Evolutionary conservation across 2,797 vertebrate genomes (phyloP).

Genomic region (Chaetophractus vellerosus): DNA sequence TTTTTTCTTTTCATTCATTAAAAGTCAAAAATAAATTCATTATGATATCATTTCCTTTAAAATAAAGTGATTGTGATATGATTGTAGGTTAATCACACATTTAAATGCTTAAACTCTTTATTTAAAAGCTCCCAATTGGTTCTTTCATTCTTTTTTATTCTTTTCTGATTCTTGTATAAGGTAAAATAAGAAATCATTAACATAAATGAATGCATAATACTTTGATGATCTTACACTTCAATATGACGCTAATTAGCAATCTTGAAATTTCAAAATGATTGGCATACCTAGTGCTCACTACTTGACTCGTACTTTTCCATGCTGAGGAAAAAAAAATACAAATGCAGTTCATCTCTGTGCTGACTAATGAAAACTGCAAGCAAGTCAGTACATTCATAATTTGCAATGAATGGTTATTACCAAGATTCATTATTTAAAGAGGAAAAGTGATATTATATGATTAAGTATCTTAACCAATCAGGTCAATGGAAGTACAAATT

Average conservation of each 20-base stretch:
- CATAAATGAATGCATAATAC: conserved; percentile 72
- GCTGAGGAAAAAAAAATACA: conserved; percentile 66
- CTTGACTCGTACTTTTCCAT: conserved; percentile 72
- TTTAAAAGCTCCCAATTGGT: conserved; percentile 61
- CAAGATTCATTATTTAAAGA: conserved; percentile 64
- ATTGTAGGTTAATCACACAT: conserved; percentile 54
- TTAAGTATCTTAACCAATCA: conserved; percentile 68
- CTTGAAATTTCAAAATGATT: conserved; percentile 75
- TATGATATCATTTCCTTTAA: conserved; percentile 58
- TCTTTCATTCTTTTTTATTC: conserved; percentile 68
- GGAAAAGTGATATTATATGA: conserved; percentile 37
- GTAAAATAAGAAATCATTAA: conserved; percentile 79
- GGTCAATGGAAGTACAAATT: conserved; percentile 59
- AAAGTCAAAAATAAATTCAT: not conserved
- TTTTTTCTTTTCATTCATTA: not conserved
- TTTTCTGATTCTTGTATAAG: conserved; percentile 53
- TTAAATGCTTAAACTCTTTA: conserved; percentile 69
- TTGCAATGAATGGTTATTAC: conserved; percentile 68
- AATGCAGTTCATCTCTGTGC: not conserved
- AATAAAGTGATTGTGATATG: conserved; percentile 36
- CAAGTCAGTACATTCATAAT: conserved; percentile 66
- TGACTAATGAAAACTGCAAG: conserved; percentile 58
- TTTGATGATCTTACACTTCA: conserved; percentile 75
- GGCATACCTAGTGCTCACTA: conserved; percentile 44
- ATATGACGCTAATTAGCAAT: conserved; percentile 73